Base-by-base conservation (phyloP, 2,113 vertebrate species). In the Xiphorhynchus elegans region DNA sequence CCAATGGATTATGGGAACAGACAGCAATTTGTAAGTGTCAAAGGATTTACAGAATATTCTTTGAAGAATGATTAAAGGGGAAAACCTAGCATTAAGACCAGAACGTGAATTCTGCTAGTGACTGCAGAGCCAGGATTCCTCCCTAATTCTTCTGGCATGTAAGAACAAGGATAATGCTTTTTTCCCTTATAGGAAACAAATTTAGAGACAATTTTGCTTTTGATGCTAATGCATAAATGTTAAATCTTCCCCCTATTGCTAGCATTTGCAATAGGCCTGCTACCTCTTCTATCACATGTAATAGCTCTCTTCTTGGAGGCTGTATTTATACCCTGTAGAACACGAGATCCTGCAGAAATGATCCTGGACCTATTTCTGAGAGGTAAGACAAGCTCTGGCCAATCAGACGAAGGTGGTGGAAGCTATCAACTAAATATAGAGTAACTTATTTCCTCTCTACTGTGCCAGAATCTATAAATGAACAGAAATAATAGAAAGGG, bases 61-160 rank as follows among this genome's bases (percentile, higher is more conserved):
- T 70, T 82, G 78, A 93, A 90, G 78, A 93, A 83, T 47, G 67
- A 94, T 68, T 67, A 58, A 95, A 83, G 62, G 29, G 47, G 18
- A 85, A 94, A 94, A 52, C 31, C 40, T 35, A 73, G 40, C 11
- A 69, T 31, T 73, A 76, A 85, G 29, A 66, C 7, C 29, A 62
- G 18, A 90, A 64, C 19, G 35, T 33, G 55, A 91, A 87, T 89
- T 90, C 63, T 85, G 46, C 44, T 8, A 5, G 20, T 55, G 62
- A 87, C 17, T 79, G 46, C 39, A 84, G 39, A 84, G 52, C 24
- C 58, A 82, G 47, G 21, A 87, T 25, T 87, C 70, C 39, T 85
- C 21, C 37, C 29, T 72, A 28, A 1, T 42, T 80, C 37, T 84
- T 88, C 44, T 63, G 33, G 26, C 79, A 70, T 18, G 26, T 67